Base-by-base conservation (phyloP, 2,888 invertebrate species). In the Lasioglossum villosulum region DNA sequence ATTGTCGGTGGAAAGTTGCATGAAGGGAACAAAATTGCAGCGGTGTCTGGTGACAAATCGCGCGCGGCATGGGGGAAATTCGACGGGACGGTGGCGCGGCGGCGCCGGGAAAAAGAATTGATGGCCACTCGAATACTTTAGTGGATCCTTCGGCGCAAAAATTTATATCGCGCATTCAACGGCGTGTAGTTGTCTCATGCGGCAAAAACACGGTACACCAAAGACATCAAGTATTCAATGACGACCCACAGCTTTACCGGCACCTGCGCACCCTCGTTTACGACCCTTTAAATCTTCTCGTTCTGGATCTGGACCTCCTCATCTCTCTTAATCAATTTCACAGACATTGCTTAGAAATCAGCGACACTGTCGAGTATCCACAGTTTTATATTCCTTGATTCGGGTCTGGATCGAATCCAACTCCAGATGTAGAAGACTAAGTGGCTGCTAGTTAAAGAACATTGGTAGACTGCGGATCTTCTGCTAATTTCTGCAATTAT, bases 141-240 rank as follows among this genome's bases (percentile, higher is more conserved):
- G 34, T 76, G 76, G 76, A 34, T 66, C 76, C 66, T 66, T 66
- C 45, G 30, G 45, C 30, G 76, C n/a, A 66, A 66, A 66, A 78
- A 42, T 72, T 72, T 71, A 72, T 73, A 72, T 34, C 23, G 52
- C 68, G 19, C 68, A 56, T 80, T 80, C 70, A 80, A 45, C 39
- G 56, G 19, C 74, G 39, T 52, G 48, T 68, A 66, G 52, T 56
- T 80, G 80, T 78, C 78, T 78, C 72, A 5, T 63, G n/a, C 42
- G 56, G 63, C 10, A 45, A 63, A 73, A 78, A 78, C 48, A 66
- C 37, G 73, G n/a, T 37, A 42, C 73, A 39, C 37, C 63, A 12
- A n/a, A 63, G 73, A 66, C 78, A 79, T 79, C 42, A 42, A 75
- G 59, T 66, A 73, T 63, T 73, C 72, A 78, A 73, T 78, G 72